phyloP scores from a whole-genome alignment of 2,113 vertebrate species.

The Herpetotheres cachinnans region DNA sequence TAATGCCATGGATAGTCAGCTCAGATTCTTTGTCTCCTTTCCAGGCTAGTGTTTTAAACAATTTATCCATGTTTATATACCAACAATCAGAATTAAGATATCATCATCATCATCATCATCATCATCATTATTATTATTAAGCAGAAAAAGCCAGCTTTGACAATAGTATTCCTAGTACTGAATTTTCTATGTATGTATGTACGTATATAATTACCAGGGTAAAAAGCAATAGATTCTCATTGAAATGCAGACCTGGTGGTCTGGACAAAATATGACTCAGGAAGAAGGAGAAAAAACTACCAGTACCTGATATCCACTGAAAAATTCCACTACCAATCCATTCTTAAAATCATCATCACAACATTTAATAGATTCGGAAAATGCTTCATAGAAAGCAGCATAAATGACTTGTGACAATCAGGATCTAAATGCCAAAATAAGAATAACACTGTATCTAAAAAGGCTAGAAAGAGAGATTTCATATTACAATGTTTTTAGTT shows the following conservation, averaged over 20 bases:
- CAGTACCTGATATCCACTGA: conserved; percentile 72
- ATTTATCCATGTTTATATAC: not conserved
- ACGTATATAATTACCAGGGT: not conserved
- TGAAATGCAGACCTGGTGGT: not conserved
- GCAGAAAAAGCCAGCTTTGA: not conserved
- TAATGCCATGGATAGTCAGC: not conserved
- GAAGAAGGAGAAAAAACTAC: not conserved
- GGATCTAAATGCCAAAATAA: conserved; percentile 64
- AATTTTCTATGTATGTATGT: not conserved
- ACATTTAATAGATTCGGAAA: conserved; percentile 47
- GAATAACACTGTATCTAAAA: not conserved
- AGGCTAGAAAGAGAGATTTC: not conserved
- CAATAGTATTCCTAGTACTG: not conserved
- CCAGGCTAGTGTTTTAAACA: not conserved
- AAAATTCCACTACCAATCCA: conserved; percentile 48
- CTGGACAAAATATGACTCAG: not conserved
- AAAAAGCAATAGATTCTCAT: not conserved
- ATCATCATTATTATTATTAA: not conserved
- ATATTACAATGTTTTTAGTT: not conserved
- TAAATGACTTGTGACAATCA: conserved; percentile 67
- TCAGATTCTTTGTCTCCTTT: not conserved
- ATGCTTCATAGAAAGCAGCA: conserved; percentile 59
- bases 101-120: not conserved
- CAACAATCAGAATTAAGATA: not conserved
- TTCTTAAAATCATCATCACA: conserved; percentile 69